Evolutionary conservation across 2,888 invertebrate species (phyloP), one percentile per base, ranked within the genome.

Genomic region (Andrena marginata): DNA sequence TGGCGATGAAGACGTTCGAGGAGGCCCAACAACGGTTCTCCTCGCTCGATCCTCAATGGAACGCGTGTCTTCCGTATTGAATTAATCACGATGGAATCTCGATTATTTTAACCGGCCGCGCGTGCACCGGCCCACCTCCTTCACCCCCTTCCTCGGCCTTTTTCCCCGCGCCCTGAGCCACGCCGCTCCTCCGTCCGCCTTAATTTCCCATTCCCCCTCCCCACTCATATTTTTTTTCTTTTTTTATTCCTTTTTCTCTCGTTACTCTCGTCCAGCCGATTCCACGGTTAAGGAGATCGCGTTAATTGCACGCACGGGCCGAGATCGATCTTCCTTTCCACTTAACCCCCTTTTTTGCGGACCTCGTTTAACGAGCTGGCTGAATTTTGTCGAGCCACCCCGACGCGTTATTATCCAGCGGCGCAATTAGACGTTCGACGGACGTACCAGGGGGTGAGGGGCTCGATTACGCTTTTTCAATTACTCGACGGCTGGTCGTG

Each of bases 1-100:
- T 48, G 56, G 59, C 60, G 82, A 82, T 82, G 81, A 82, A 82
- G 80, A 82, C 77, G 81, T 82, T 68, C 70, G 65, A 4, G 60
- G 42, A 68, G 54, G 35, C 59, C 35, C 62, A 54, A 67, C 80
- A 82, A 79, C 80, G 68, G 80, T 79, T 78, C 78, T 78, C 63
- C 65, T 29, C 67, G 56, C 72, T 77, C 79, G 80, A 68, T 69
- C 54, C 73, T 65, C 68, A 64, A 79, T 72, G 79, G 79, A 81
- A 80, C 79, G 70, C 76, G 70, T 54, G 62, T 76, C 82, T 82
- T 82, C 82, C 82, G 81, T 63, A 77, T 82, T 42, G 80, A 77
- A 82, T 82, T 82, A 82, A 82, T 82, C 80, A 82, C 70, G 67
- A 56, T 67, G 82, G 76, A 80, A 71, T 80, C 75, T 26, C 76